These are phyloP conservation scores for Hemicrepidius hirtus DNA, from an alignment of 2,888 invertebrate species.

Conservation along the genomic window DNA sequence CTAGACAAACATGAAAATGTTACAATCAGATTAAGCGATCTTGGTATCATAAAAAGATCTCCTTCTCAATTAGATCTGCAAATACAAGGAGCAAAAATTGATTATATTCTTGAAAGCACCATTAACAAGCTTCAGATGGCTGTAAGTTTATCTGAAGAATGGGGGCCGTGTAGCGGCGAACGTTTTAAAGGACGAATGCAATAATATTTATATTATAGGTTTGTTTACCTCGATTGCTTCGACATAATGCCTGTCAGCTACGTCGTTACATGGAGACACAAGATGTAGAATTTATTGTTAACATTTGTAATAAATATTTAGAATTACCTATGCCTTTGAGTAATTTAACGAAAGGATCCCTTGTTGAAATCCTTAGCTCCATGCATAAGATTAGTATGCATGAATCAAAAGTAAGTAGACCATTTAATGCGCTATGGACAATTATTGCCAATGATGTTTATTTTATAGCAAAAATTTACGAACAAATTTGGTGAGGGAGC, in stretches of 20 bases:
- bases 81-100: slow-evolving; percentile 62
- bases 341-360: neutral
- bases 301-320: slow-evolving; percentile 44
- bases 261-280: neutral
- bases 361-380: neutral
- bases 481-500: too few relatives aligned
- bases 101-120: slow-evolving; percentile 62
- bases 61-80: slow-evolving; percentile 18
- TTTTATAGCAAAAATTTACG: too few relatives aligned
- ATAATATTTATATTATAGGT: neutral
- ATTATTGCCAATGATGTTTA: too few relatives aligned
- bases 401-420: slow-evolving; percentile 3
- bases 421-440: too few relatives aligned
- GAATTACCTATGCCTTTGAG: too few relatives aligned
- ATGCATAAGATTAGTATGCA: neutral
- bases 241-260: neutral
- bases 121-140: slow-evolving; percentile 26
- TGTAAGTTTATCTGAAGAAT: slow-evolving; percentile 18
- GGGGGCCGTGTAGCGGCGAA: too few relatives aligned
- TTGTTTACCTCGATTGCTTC: neutral
- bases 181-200: too few relatives aligned
- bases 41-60: slow-evolving; percentile 24
- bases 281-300: slow-evolving; percentile 53
- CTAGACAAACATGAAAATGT: too few relatives aligned
- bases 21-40: slow-evolving; percentile 29